Evolutionary conservation across 1,140 invertebrate species (phyloP).

Genomic region (Matsumurasca onukii): DNA sequence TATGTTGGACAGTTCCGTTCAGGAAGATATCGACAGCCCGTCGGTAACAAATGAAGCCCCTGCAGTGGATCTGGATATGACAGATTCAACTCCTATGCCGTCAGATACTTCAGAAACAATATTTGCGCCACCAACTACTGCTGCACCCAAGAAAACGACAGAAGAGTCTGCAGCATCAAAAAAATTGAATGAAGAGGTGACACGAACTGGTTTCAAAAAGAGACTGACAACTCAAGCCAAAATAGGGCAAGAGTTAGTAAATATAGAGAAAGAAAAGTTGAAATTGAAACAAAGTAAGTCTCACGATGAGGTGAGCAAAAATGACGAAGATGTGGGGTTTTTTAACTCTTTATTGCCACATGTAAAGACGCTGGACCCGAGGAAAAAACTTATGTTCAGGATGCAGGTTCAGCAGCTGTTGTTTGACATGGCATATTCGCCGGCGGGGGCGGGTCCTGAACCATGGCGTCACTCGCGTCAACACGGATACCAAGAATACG

Average conservation of each 20-base stretch:
- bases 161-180: too few species aligned
- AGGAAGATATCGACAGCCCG: not conserved
- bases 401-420: conserved; percentile 35
- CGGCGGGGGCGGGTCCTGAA: too few species aligned
- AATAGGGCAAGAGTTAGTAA: conserved; percentile 20
- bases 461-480: too few species aligned
- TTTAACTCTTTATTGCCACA: conserved; percentile 22
- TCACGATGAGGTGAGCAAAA: conserved; percentile 13
- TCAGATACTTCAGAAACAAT: not conserved
- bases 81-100: not conserved
- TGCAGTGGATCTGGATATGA: too few species aligned
- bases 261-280: conserved; percentile 34
- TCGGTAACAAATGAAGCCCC: not conserved
- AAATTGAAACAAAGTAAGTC: conserved; percentile 32
- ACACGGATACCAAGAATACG: too few species aligned
- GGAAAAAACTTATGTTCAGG: conserved; percentile 35
- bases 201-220: not conserved
- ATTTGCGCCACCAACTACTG: not conserved
- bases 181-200: too few species aligned
- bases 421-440: too few species aligned
- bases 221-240: conserved; percentile 19
- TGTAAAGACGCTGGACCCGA: conserved; percentile 19
- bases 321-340: conserved; percentile 24
- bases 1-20: not conserved
- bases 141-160: not conserved